Percentiles rank a stretch among this genome's conserved stretches.
phyloP scores from a whole-genome alignment of 1,140 invertebrate genomes.

The Tribolium madens region DNA sequence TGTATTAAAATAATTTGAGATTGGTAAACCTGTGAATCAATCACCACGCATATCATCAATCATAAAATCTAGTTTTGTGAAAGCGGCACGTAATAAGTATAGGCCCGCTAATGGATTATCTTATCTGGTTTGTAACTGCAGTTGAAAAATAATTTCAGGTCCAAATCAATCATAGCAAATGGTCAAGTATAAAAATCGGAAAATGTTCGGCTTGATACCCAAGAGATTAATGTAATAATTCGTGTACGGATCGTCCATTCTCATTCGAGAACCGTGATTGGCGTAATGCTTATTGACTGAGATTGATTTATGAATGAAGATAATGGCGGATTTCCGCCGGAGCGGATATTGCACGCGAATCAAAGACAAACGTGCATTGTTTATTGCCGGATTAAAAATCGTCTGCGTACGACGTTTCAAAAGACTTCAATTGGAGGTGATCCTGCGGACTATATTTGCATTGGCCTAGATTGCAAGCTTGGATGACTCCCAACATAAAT shows the following conservation, averaged over 20 bases:
- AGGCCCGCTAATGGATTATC: slow-evolving; percentile 19
- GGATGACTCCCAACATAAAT: slow-evolving; percentile 47
- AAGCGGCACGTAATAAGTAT: slow-evolving; percentile 7
- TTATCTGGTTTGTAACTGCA: slow-evolving; percentile 11
- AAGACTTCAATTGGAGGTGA: slow-evolving; percentile 15
- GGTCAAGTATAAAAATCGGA: slow-evolving; percentile 12
- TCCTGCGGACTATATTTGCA: slow-evolving; percentile 17
- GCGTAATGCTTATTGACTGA: slow-evolving; percentile 52
- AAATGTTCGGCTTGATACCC: slow-evolving; percentile 7
- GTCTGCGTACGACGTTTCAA: slow-evolving; percentile 4
- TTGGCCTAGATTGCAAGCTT: slow-evolving; percentile 41
- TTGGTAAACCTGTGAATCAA: too few species aligned
- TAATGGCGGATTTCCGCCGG: slow-evolving; percentile 45
- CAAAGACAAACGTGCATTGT: slow-evolving; percentile 35
- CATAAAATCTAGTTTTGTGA: not conserved
- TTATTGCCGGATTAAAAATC: slow-evolving; percentile 1
- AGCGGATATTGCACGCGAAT: slow-evolving; percentile 50
- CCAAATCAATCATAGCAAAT: slow-evolving; percentile 30
- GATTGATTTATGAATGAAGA: slow-evolving; percentile 52
- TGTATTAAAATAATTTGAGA: too few species aligned
- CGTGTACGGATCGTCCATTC: slow-evolving; percentile 43
- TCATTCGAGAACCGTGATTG: slow-evolving; percentile 51
- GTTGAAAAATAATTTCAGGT: slow-evolving; percentile 28
- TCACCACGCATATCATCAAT: not conserved
- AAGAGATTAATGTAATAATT: slow-evolving; percentile 53